These are phyloP conservation scores for Drosophila yakuba DNA, from an alignment of 1,140 invertebrate species.

Conservation along the genomic window DNA sequence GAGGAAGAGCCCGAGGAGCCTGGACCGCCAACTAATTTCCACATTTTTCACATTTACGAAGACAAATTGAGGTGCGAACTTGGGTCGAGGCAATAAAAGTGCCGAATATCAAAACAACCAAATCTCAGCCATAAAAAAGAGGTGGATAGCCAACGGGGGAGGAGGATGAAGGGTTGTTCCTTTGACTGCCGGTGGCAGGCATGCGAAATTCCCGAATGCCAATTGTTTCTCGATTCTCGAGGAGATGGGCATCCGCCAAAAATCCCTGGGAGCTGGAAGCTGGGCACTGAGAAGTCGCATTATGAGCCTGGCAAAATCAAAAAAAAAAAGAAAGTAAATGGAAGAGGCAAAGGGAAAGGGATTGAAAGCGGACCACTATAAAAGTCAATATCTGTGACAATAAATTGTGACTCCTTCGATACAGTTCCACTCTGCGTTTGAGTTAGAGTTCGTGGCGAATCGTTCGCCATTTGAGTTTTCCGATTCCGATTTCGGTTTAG, in stretches of 20 bases:
- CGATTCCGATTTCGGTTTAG: conserved; percentile 47
- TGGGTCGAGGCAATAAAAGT: conserved; percentile 84
- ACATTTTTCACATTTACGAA: conserved; percentile 85
- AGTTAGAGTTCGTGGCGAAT: conserved; percentile 54
- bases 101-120: conserved; percentile 80
- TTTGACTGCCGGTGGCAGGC: conserved; percentile 60
- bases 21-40: conserved; percentile 80
- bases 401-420: conserved; percentile 68
- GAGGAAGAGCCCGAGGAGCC: conserved; percentile 6
- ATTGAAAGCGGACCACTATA: conserved; percentile 56
- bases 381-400: conserved; percentile 83
- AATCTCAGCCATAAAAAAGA: conserved; percentile 79
- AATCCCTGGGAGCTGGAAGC: conserved; percentile 48
- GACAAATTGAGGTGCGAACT: conserved; percentile 85
- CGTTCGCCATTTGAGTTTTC: conserved; percentile 29
- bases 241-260: conserved; percentile 42
- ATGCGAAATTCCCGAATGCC: conserved; percentile 68
- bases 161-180: neutral
- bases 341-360: conserved; percentile 6
- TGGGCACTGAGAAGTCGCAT: conserved; percentile 46
- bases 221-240: conserved; percentile 80
- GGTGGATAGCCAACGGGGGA: conserved; percentile 15
- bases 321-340: neutral
- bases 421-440: conserved; percentile 48
- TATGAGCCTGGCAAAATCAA: conserved; percentile 26